Percentiles rank a stretch among this genome's conserved stretches.
Conservation (phyloP, 2,888 invertebrate species). For the Automeris io region DNA sequence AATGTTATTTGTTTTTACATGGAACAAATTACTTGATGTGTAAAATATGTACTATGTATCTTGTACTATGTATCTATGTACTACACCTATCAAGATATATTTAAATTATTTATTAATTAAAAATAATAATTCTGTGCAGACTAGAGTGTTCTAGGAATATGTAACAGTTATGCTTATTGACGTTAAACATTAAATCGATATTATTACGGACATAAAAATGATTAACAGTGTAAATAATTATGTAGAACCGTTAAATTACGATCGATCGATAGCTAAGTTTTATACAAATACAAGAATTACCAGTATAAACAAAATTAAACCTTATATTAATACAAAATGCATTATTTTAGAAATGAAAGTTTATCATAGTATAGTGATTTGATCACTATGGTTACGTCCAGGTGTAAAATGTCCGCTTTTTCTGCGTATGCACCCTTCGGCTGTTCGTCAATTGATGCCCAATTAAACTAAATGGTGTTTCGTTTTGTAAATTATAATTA, state of each 20-base stretch:
- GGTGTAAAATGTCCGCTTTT: constrained; percentile 53
- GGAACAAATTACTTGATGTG: too few species aligned
- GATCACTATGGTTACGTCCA: constrained; percentile 73
- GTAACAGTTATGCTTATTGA: too few species aligned
- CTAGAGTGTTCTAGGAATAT: too few species aligned
- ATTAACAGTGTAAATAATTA: neutral
- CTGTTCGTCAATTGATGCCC: constrained; percentile 22
- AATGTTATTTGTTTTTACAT: too few species aligned
- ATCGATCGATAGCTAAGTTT: neutral
- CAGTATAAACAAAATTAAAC: neutral
- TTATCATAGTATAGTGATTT: constrained; percentile 57
- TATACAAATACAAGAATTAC: neutral
- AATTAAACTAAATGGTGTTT: constrained; percentile 39
- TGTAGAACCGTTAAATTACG: neutral
- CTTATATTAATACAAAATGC: neutral
- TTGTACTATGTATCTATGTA: too few species aligned
- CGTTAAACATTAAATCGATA: too few species aligned
- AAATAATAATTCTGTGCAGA: too few species aligned
- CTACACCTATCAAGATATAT: too few species aligned
- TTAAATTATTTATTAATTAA: too few species aligned
- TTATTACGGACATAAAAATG: too few species aligned
- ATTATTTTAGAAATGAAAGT: neutral
- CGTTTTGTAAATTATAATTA: too few species aligned
- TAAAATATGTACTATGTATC: too few species aligned
- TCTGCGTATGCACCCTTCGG: constrained; percentile 34